Base-by-base conservation (phyloP, 2,113 vertebrate species). In the Sakesphorus luctuosus region DNA sequence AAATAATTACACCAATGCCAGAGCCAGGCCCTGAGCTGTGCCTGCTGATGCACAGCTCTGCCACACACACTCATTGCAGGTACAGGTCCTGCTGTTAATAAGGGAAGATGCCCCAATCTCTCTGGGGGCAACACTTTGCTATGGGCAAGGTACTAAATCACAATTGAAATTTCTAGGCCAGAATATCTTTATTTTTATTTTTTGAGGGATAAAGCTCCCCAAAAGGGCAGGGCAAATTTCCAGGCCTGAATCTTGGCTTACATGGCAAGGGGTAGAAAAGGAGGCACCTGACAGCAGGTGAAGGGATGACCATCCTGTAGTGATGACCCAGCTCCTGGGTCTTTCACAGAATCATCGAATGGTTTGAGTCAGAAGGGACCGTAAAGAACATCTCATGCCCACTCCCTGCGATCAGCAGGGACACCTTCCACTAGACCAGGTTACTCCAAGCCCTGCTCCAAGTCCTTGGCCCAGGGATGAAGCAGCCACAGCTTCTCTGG, bases 81-180 rank as follows among this genome's bases (percentile, higher is more conserved):
- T 6, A 13, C 47, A 26, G 44, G 65, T 77, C 82, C 84, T 61
- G 31, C 81, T 63, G 80, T 83, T 94, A 90, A 85, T 85, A 91
- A 91, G 18, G 84, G 88, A 94, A 83, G 85, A 90, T 91, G 61
- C 87, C 85, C 78, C n/a, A 7, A 4, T 65, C 66, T 82, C 88
- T 87, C 92, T 4, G 2, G 86, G 58, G 74, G 44, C 74, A 85
- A n/a, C 0, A 3, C 40, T 19, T 72, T 83, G 90, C 95, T 85
- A 35, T 0, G 0, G 90, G 94, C 85, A 76, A 85, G 75, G 79
- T 23, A 68, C 82, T 96, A 90, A 93, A 97, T 94, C 92, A 95
- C 46, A 68, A 56, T 46, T 93, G 92, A 95, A 91, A 88, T 95
- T 96, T 97, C 90, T 94, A 95, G 95, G 92, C 66, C 90, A 92